A percentile compares a stretch with the other conserved stretches of the same genome.
phyloP scores from a whole-genome alignment of 1,140 invertebrate genomes.

The Anastrepha ludens region DNA sequence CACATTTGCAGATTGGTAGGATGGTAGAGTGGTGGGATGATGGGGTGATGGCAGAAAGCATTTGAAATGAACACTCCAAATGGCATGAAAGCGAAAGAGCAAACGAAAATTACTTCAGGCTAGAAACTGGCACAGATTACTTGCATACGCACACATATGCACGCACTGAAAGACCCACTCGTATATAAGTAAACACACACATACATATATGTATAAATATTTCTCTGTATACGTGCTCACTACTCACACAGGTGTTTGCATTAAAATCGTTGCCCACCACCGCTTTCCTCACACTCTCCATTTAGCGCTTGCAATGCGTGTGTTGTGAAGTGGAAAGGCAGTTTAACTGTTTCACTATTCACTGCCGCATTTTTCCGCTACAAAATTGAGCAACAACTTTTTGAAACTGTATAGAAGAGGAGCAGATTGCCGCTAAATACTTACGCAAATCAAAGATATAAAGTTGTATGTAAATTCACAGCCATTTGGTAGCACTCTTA shows the following conservation, averaged over 20 bases:
- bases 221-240: neutral
- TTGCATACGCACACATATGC: neutral
- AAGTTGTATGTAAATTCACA: too few species aligned
- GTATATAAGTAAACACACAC: neutral
- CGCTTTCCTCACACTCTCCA: neutral
- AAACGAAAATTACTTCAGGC: constrained; percentile 6
- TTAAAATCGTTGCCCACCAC: neutral
- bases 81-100: constrained; percentile 36
- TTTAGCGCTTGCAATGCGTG: too few species aligned
- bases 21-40: neutral
- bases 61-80: neutral
- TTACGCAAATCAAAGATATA: neutral
- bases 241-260: neutral
- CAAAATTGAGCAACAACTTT: constrained; percentile 15
- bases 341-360: neutral
- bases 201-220: neutral
- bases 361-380: neutral
- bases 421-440: neutral
- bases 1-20: neutral
- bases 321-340: neutral
- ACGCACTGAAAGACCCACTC: too few species aligned
- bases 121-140: neutral
- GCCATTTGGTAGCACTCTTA: too few species aligned
- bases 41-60: neutral
- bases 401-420: neutral